These are phyloP conservation scores for Malthinus flaveolus DNA, from an alignment of 2,888 invertebrate genomes.

Conservation along the genomic window DNA sequence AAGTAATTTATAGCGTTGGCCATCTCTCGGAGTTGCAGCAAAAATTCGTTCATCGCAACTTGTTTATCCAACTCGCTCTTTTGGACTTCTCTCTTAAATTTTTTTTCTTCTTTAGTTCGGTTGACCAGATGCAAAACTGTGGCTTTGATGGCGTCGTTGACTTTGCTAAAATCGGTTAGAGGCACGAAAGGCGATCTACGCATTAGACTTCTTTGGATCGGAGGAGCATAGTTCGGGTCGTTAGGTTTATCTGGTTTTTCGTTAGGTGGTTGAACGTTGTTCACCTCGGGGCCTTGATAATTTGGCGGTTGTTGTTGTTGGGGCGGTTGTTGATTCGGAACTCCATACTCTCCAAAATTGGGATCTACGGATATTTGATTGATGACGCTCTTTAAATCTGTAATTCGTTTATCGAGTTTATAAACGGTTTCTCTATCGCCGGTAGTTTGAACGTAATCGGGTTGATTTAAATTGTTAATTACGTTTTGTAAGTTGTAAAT, in stretches of 20 bases:
- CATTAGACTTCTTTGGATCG: too few species aligned
- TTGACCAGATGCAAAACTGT: neutral
- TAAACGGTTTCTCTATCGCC: slow-evolving; percentile 43
- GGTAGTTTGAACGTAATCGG: slow-evolving; percentile 41
- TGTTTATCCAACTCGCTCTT: too few species aligned
- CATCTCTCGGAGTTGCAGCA: slow-evolving; percentile 1
- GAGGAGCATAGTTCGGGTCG: too few species aligned
- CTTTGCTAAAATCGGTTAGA: too few species aligned
- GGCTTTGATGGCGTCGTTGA: too few species aligned
- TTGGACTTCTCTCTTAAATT: neutral
- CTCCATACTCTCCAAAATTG: too few species aligned
- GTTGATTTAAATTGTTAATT: slow-evolving; percentile 42
- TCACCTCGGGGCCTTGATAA: too few species aligned
- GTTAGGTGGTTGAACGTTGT: too few species aligned
- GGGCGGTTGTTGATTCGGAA: too few species aligned
- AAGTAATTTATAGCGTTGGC: slow-evolving; percentile 4
- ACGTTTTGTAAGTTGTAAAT: slow-evolving; percentile 45
- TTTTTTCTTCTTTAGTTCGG: neutral
- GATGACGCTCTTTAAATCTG: slow-evolving; percentile 41
- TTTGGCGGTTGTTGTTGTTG: too few species aligned
- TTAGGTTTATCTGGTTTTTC: too few species aligned
- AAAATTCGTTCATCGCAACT: slow-evolving; percentile 1
- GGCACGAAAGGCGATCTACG: too few species aligned
- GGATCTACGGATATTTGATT: slow-evolving; percentile 25
- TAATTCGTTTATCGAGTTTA: slow-evolving; percentile 44